phyloP scores from a whole-genome alignment of 2,888 invertebrate genomes.

The Drosophila atroscutellata region DNA sequence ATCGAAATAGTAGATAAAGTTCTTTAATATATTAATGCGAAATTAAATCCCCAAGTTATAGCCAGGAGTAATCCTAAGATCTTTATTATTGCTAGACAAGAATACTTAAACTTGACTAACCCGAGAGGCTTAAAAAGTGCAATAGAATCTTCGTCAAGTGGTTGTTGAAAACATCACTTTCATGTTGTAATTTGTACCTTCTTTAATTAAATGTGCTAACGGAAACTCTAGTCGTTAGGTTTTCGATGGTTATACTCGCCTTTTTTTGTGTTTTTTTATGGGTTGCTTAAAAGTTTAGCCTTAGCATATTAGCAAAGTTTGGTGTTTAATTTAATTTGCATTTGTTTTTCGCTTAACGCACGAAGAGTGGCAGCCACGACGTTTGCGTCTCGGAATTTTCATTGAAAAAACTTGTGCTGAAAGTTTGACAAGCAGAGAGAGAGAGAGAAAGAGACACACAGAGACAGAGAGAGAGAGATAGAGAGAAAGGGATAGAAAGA shows the following conservation, averaged over 20 bases:
- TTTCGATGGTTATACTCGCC: neutral
- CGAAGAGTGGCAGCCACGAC: slow-evolving; percentile 29
- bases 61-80: neutral
- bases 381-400: slow-evolving; percentile 59
- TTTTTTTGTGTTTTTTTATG: neutral
- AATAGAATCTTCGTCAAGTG: slow-evolving; percentile 15
- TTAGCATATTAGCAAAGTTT: slow-evolving; percentile 74
- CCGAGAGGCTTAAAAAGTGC: neutral
- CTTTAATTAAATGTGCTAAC: slow-evolving; percentile 61
- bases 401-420: slow-evolving; percentile 35
- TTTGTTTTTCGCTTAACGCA: slow-evolving; percentile 44
- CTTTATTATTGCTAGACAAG: neutral
- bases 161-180: slow-evolving; percentile 28
- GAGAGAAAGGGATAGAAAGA: neutral
- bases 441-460: neutral
- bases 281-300: slow-evolving; percentile 51
- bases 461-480: neutral
- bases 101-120: neutral
- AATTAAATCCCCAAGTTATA: neutral
- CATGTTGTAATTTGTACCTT: slow-evolving; percentile 56
- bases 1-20: neutral
- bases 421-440: slow-evolving; percentile 5
- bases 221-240: slow-evolving; percentile 23
- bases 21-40: neutral
- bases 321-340: slow-evolving; percentile 72